phyloP scores from a whole-genome alignment of 2,113 vertebrate genomes.

The Phodopus roborovskii region DNA sequence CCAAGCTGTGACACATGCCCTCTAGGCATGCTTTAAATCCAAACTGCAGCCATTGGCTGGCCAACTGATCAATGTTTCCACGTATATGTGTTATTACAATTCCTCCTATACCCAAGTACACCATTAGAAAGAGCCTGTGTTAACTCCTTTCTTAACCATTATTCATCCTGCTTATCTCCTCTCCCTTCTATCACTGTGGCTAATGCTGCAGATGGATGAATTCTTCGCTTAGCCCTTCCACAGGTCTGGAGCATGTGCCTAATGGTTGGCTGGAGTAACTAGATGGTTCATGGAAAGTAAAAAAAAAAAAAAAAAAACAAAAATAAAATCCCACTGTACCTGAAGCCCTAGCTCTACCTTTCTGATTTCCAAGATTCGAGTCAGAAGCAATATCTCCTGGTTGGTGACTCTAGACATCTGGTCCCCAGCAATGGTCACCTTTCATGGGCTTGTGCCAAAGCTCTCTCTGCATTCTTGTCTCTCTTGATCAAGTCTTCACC shows the following conservation, averaged over 20 bases:
- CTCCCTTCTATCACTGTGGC: background rate
- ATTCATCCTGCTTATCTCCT: background rate
- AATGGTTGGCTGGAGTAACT: background rate
- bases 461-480: background rate
- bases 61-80: background rate
- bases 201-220: too few species aligned
- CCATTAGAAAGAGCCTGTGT: background rate
- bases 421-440: background rate
- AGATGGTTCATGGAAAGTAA: background rate
- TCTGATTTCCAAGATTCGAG: background rate
- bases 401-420: background rate
- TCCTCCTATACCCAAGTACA: background rate
- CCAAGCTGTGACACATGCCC: background rate
- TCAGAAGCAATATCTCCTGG: background rate
- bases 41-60: background rate
- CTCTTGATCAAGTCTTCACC: background rate
- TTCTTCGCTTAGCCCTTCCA: background rate
- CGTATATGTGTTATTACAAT: background rate
- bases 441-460: fast-evolving
- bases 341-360: background rate
- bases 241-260: background rate
- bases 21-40: background rate
- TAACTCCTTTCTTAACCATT: background rate
- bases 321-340: background rate
- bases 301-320: background rate